A percentile compares a stretch with the other conserved stretches of the same genome.
These are phyloP conservation scores for Drosophila takahashii DNA, from an alignment of 1,140 invertebrate genomes.

Conservation along the genomic window DNA sequence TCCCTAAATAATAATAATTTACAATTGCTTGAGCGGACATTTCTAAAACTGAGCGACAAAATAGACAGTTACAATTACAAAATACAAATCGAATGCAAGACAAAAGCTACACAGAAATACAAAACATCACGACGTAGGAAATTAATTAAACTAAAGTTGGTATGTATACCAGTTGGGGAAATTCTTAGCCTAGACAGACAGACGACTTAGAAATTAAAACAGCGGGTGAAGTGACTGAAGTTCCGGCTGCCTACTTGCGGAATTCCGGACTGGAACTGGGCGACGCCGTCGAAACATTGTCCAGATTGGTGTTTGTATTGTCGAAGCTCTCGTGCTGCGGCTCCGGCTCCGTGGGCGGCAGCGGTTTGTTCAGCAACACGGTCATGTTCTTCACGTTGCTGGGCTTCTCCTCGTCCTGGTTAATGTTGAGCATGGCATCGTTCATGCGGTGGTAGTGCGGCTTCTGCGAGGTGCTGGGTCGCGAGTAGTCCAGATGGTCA, in stretches of 20 bases:
- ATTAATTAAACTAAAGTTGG: slow-evolving; percentile 42
- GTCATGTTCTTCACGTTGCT: slow-evolving; percentile 81
- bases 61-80: slow-evolving; percentile 15
- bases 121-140: slow-evolving; percentile 16
- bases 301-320: slow-evolving; percentile 73
- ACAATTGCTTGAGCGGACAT: slow-evolving; percentile 58
- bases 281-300: slow-evolving; percentile 70
- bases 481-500: slow-evolving; percentile 94
- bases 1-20: slow-evolving; percentile 34
- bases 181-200: background rate
- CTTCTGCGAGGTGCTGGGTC: slow-evolving; percentile 92
- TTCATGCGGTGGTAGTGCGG: slow-evolving; percentile 91
- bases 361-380: slow-evolving; percentile 61
- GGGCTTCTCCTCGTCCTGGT: slow-evolving; percentile 79
- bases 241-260: slow-evolving; percentile 48
- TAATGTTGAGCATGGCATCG: slow-evolving; percentile 77
- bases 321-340: slow-evolving; percentile 76
- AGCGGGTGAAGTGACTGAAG: slow-evolving; percentile 16
- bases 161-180: background rate
- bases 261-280: slow-evolving; percentile 77
- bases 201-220: slow-evolving; percentile 25
- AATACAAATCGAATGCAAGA: slow-evolving; percentile 21
- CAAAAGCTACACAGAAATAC: slow-evolving; percentile 26
- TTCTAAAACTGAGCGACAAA: slow-evolving; percentile 33
- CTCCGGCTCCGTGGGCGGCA: slow-evolving; percentile 52